phyloP scores from a whole-genome alignment of 2,113 vertebrate species.

The Danio rerio region GRCz12tu NC_133182.1:66903001-66903500 shows the following conservation, averaged over 20 bases:
- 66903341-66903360: constrained; percentile 27
- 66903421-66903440: neutral
- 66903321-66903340: constrained; percentile 3
- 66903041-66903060: no score
- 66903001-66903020: no score
- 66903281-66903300: constrained; percentile 11
- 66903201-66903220: neutral
- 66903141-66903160: neutral
- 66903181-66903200: neutral
- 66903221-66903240: constrained; percentile 4
- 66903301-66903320: constrained; percentile 3
- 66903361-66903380: neutral
- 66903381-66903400: constrained; percentile 31
- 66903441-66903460: constrained; percentile 6
- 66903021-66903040: no score
- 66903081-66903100: no score
- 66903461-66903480: neutral
- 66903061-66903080: no score
- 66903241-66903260: constrained; percentile 13
- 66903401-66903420: constrained; percentile 25
- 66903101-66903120: no score
- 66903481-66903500: neutral
- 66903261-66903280: neutral
- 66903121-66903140: no score
- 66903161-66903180: neutral